Base-by-base conservation (phyloP, 2,888 invertebrate species). In the Eudiplozoon nipponicum region DNA sequence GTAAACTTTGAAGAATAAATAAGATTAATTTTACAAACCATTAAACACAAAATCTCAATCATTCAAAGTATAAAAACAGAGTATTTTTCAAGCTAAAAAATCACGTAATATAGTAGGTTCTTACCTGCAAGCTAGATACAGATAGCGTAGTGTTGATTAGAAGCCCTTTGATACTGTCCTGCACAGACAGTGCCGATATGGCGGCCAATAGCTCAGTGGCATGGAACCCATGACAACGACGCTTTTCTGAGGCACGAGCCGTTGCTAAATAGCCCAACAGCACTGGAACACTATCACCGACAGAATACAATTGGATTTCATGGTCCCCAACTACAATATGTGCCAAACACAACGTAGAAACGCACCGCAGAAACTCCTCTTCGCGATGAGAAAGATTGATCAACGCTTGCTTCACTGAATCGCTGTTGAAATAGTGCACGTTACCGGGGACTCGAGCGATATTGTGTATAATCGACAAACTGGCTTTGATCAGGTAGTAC, bases 381-480 rank as follows among this genome's bases (percentile, higher is more conserved):
- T 52, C 49, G 18, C 48, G 46, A 9, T 29, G 26, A 4, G 38
- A 22, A 23, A 41, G 23, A 29, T 40, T 13, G 5, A 40, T 18
- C 3, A 41, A 22, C 11, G 38, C 28, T 15, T 41, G 22, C 22
- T 41, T 41, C 5, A 41, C 41, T n/a, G 41, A 17, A 4, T 41
- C 38, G 5, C 52, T 51, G 36, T 51, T 51, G 47, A 54, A 54
- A 28, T 48, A 43, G 33, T 49, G 48, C 33, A 51, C 51, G 36
- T 51, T 49, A 18, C 49, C 51, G 3, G 52, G 50, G 21, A 49
- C 49, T 20, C 51, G 45, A 13, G 51, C 50, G 7, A 55, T 50
- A 43, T 55, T 55, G 44, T 54, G 53, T 28, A 55, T 45, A 13
- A 54, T 53, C 42, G 52, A 52, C 34, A 55, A 45, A 3, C 53